These are phyloP conservation scores for Carterocephalus palaemon DNA, from an alignment of 2,888 invertebrate species.

Conservation along the genomic window DNA sequence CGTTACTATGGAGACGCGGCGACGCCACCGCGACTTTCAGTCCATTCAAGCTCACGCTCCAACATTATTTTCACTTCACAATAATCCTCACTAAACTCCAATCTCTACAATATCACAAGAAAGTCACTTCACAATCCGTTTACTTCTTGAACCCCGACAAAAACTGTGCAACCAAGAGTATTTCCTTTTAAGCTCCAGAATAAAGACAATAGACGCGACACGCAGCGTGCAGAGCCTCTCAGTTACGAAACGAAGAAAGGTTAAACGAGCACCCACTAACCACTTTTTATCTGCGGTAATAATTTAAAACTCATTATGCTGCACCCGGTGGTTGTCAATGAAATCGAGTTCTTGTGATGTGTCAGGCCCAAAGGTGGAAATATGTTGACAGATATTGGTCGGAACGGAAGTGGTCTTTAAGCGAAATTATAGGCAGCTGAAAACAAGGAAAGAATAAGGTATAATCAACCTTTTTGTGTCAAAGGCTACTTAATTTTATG, in stretches of 20 bases:
- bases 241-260: constrained; percentile 65
- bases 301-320: constrained; percentile 77
- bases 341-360: constrained; percentile 77
- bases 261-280: constrained; percentile 55
- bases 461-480: constrained; percentile 56
- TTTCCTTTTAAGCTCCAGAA: constrained; percentile 1
- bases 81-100: not conserved
- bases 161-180: not conserved
- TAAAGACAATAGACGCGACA: constrained; percentile 7
- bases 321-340: constrained; percentile 71
- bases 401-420: constrained; percentile 73
- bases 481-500: constrained; percentile 51
- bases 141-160: not conserved
- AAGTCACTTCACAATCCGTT: constrained; percentile 1
- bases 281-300: constrained; percentile 75
- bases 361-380: constrained; percentile 69
- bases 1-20: constrained; percentile 68
- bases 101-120: not conserved
- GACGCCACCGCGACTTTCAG: constrained; percentile 54
- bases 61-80: constrained; percentile 4
- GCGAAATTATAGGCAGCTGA: constrained; percentile 69
- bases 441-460: constrained; percentile 69
- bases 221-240: constrained; percentile 44
- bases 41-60: constrained; percentile 24
- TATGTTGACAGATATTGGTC: constrained; percentile 77